Percentiles rank a stretch among this genome's conserved stretches.
These are phyloP conservation scores for Engystomops pustulosus DNA, from an alignment of 2,113 vertebrate genomes.

Conservation along the genomic window DNA sequence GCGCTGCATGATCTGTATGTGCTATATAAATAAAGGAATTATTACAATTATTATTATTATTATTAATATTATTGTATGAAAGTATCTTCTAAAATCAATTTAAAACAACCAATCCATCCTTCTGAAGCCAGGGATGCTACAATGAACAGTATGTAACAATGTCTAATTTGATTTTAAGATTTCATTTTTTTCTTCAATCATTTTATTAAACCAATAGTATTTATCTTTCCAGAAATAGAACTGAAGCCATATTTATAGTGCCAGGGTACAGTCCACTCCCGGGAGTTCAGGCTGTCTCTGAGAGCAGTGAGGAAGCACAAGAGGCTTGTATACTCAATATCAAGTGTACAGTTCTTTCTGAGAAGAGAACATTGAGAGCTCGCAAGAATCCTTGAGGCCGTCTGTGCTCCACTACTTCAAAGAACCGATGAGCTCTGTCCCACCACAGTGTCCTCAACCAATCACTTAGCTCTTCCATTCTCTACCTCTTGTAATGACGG, in stretches of 20 bases:
- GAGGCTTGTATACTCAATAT: slow-evolving; percentile 47
- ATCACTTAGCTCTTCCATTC: no score
- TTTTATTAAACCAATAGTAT: slow-evolving; percentile 3
- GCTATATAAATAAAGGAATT: no score
- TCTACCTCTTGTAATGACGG: no score
- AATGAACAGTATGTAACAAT: no score
- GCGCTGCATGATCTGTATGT: no score
- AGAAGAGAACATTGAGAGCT: neutral
- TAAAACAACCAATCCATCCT: no score
- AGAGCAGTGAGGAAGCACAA: slow-evolving; percentile 27
- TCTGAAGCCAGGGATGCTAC: no score
- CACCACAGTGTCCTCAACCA: neutral
- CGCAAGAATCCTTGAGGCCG: slow-evolving; percentile 18
- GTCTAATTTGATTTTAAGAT: no score
- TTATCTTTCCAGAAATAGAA: slow-evolving; percentile 41
- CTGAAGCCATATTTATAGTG: slow-evolving; percentile 1
- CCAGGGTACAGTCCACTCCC: neutral
- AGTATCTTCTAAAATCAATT: no score
- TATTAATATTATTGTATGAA: no score
- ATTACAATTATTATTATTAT: no score
- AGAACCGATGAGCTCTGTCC: slow-evolving; percentile 20
- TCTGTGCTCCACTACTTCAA: neutral
- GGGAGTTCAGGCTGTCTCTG: slow-evolving; percentile 14
- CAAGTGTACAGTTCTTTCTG: slow-evolving; percentile 27
- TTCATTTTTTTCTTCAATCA: no score